phyloP scores from a whole-genome alignment of 1,140 invertebrate genomes.

The Planococcus citri region DNA sequence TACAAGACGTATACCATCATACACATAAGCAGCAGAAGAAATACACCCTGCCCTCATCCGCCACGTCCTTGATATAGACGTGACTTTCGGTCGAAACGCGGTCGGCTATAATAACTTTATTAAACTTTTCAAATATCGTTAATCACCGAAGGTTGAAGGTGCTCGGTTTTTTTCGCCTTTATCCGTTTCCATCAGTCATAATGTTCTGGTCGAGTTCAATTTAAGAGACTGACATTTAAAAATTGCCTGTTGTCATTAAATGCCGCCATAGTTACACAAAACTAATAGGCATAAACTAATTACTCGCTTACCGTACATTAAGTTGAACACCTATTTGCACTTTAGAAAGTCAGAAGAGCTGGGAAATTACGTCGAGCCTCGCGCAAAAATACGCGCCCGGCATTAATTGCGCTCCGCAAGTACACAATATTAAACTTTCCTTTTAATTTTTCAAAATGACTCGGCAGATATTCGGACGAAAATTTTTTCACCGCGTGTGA shows the following conservation, averaged over 20 bases:
- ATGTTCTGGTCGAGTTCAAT: not conserved
- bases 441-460: conserved; percentile 18
- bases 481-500: conserved; percentile 12
- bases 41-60: too few species aligned
- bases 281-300: conserved; percentile 18
- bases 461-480: conserved; percentile 9
- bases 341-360: conserved; percentile 12
- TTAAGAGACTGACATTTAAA: not conserved
- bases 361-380: not conserved
- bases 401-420: not conserved
- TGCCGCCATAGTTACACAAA: conserved; percentile 14
- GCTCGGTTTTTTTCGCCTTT: not conserved
- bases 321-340: conserved; percentile 13
- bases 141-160: not conserved
- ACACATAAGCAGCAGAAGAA: too few species aligned
- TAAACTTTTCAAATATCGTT: conserved; percentile 4
- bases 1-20: too few species aligned
- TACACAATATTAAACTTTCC: conserved; percentile 12
- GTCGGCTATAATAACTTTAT: not conserved
- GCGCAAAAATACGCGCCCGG: conserved; percentile 9
- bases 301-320: conserved; percentile 19
- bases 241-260: not conserved
- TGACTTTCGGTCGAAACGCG: not conserved
- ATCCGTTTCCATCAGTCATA: not conserved
- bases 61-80: not conserved